Evolutionary conservation across 2,113 vertebrate species (phyloP), one percentile per base, ranked within the genome.

Genomic region (Pseudorhombus dupliciocellatus): DNA sequence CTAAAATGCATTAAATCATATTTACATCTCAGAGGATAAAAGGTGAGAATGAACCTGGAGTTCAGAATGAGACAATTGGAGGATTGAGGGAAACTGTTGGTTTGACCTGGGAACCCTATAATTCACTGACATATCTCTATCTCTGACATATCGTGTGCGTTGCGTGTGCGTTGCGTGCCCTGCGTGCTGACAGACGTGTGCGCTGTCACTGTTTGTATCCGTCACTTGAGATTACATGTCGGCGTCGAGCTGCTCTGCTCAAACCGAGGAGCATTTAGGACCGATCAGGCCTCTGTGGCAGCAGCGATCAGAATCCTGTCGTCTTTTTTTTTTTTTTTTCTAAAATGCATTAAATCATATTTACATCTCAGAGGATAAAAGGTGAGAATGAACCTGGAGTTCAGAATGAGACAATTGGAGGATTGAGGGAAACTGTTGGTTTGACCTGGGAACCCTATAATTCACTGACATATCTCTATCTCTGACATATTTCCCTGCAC

Each of bases 81-180:
- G 22, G 26, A 79, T 57, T 56, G 50, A 8, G 18, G 62, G 66
- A 11, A 26, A 34, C 26, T 12, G 34, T 54, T 44, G 44, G 14
- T 66, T 79, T 22, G 14, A 44, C 40, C 40, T 44, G 40, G n/a
- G n/a, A n/a, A n/a, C n/a, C n/a, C n/a, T n/a, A n/a, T 44, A 16
- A 44, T 14, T 24, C 7, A 11, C 14, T 52, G 50, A 16, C 5
- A 0, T 5, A 44, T 44, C 40, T 37, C 4, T 44, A 16, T 44
- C 16, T 6, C 5, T 5, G 50, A 46, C 40, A 42, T 14, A 15
- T 1, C n/a, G 14, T 58, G 57, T 37, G 40, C 42, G 48, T 40
- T 8, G 48, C 10, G 34, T 37, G 34, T 37, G 34, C 10, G 11
- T 37, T 10, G 34, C 9, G 3, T 37, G 34, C 34, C 34, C 34